Evolutionary conservation across 2,113 vertebrate genomes (phyloP), one percentile per base, ranked within the genome.

Genomic region (Vidua chalybeata): DNA sequence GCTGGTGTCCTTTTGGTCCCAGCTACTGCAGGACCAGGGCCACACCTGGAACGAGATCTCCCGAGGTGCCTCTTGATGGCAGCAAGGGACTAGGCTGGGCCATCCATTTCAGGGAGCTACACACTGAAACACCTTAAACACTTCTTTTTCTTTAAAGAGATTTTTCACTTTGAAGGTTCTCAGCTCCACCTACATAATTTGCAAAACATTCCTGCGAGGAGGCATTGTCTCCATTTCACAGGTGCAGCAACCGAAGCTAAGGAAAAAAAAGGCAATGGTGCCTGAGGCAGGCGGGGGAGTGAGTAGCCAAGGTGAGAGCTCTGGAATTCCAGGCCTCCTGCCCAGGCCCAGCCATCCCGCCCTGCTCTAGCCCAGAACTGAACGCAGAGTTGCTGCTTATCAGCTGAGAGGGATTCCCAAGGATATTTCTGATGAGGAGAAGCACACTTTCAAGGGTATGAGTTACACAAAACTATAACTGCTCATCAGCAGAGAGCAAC

Each of bases 161-260:
- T 74, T 71, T 75, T 87, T 77, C 45, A 63, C 84, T 92, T 74
- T 75, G 68, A 93, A 86, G 69, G 86, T n/a, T 54, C 80, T 94
- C 35, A 52, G 54, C 79, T 86, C 90, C 67, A 74, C 90, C 85
- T 71, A 80, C 13, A 7, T 46, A 27, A 81, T 59, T 63, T 67
- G 59, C 64, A 59, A 80, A 78, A 33, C 63, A 78, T 66, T 94
- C 79, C 89, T 48, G 27, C 23, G 33, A 84, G 76, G 39, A 84
- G 48, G 73, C 61, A 87, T 37, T 91, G 91, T 84, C 86, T 93
- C 78, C 33, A 46, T 84, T 88, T 88, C 93, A 92, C 88, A 96
- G 95, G 72, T 95, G 95, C 86, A 92, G 86, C 52, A 87, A 89
- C n/a, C 43, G 39, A 92, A 80, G 89, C 66, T 68, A 7, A 78